Evolutionary conservation across 53 echinoderm and acorn worm species (phyloP).

Genomic region (Paracentrotus lividus): DNA sequence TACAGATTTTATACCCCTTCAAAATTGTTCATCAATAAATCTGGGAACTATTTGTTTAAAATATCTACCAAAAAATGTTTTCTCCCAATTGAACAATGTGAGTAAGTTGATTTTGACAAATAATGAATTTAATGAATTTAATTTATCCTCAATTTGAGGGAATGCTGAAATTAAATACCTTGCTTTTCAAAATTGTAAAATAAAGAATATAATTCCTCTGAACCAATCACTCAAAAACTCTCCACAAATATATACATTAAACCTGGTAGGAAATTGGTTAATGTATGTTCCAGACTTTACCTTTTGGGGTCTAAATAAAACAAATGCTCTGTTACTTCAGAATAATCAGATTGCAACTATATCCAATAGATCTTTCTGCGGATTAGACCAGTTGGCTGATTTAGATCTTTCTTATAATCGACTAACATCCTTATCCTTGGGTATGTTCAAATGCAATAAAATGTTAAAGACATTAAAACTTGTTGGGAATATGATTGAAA

Average conservation of each 20-base stretch:
- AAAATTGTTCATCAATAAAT: background rate
- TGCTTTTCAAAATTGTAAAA: background rate
- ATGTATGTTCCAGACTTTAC: background rate
- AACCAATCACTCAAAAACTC: background rate
- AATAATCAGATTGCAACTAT: background rate
- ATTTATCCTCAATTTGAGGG: background rate
- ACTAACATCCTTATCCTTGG: background rate
- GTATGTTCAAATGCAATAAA: constrained; percentile 1
- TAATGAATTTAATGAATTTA: background rate
- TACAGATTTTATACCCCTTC: background rate
- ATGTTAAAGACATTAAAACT: background rate
- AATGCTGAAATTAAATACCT: background rate
- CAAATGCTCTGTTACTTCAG: background rate
- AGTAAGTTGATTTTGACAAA: background rate
- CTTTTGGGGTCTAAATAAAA: constrained; percentile 30
- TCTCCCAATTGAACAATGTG: background rate
- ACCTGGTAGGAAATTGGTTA: background rate
- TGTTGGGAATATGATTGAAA: background rate
- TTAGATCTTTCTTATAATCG: background rate
- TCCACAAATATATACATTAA: background rate
- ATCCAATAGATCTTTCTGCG: background rate
- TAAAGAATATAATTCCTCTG: background rate
- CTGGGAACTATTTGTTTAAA: background rate
- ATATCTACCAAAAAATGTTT: background rate
- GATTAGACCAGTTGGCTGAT: background rate